Base-by-base conservation (phyloP, 2,888 invertebrate species). In the Megastigmus dorsalis region DNA sequence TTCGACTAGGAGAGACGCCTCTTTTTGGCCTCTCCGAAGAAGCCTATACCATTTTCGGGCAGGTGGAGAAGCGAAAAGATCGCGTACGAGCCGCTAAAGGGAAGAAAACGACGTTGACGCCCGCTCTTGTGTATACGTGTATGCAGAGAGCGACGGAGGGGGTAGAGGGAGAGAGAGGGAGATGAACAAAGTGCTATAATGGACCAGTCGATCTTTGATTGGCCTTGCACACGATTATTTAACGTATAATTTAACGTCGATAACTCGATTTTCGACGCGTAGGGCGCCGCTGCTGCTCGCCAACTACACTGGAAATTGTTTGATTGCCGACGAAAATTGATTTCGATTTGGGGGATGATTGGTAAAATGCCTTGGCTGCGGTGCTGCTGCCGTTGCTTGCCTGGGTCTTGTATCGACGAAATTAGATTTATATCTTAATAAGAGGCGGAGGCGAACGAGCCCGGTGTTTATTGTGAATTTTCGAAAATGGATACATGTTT, bases 51-150 rank as follows among this genome's bases (percentile, higher is more conserved):
- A 79, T 82, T 84, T 83, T 79, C 80, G 84, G 48, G 82, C 86
- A 85, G 86, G 86, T 86, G 86, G 85, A 85, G 84, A 80, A 82
- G 9, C 30, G 33, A 80, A 79, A 80, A 82, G 80, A 84, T 81
- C 80, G 75, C 79, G n/a, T n/a, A n/a, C n/a, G 79, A 66, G 76
- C 76, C 55, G 74, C 69, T 80, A 76, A 79, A 75, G 67, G 75
- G 77, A 78, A 57, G 52, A 66, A 78, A 76, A 77, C 74, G 77
- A 80, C 78, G 77, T 79, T 80, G 79, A 81, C 80, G 80, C 80
- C 80, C 77, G 78, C 26, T 38, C 38, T 54, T 54, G 26, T 15
- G 2, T 41, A 59, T 38, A 4, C 18, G 28, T 33, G 6, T 18
- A 26, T 26, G 36, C 7, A 15, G n/a, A 10, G 52, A n/a, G 18